A percentile compares a stretch with the other conserved stretches of the same genome.
phyloP scores from a whole-genome alignment of 1,140 invertebrate genomes.

The Drosophila cardini region DNA sequence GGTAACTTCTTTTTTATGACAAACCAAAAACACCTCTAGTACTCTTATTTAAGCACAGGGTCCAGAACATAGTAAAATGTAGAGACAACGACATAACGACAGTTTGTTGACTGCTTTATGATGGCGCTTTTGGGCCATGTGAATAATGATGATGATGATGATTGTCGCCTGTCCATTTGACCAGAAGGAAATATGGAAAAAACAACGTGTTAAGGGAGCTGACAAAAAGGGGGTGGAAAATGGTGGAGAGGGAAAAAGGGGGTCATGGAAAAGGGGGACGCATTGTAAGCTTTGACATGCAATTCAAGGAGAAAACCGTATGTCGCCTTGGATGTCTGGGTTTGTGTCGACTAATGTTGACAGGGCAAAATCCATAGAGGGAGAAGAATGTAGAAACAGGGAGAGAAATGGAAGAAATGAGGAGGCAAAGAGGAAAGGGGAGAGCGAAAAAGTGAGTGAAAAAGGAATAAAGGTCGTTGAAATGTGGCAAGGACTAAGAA shows the following conservation, averaged over 20 bases:
- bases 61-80: too few species aligned
- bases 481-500: too few species aligned
- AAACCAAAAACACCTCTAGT: too few species aligned
- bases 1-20: too few species aligned
- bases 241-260: neutral
- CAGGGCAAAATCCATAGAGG: too few species aligned
- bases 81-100: conserved; percentile 8
- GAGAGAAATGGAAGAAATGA: too few species aligned
- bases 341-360: neutral
- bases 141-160: conserved; percentile 36
- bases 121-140: conserved; percentile 41
- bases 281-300: conserved; percentile 19
- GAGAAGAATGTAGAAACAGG: neutral
- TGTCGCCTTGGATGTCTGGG: neutral
- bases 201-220: neutral
- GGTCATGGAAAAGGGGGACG: neutral
- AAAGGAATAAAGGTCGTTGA: too few species aligned
- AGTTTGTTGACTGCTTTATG: conserved; percentile 34
- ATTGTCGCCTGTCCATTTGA: conserved; percentile 31
- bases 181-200: neutral
- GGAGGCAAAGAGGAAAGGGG: neutral
- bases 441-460: too few species aligned
- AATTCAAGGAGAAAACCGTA: conserved; percentile 3
- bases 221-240: neutral
- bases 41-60: too few species aligned